phyloP scores from a whole-genome alignment of 1,140 invertebrate species.

The Adoxophyes honmai region DNA sequence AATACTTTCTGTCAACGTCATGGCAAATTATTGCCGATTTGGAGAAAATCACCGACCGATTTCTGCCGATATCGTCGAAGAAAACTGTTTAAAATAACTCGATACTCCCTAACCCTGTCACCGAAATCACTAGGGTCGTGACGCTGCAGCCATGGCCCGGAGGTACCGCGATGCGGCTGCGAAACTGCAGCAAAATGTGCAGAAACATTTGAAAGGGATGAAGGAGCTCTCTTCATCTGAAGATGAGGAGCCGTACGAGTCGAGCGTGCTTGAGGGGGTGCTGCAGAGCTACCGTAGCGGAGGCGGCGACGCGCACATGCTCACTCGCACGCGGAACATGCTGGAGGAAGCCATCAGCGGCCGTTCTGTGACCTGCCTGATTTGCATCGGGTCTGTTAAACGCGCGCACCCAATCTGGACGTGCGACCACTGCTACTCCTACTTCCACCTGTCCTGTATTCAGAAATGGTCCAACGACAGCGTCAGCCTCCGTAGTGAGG shows the following conservation, averaged over 20 bases:
- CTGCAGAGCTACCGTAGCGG: conserved; percentile 59
- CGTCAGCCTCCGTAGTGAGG: conserved; percentile 82
- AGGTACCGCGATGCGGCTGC: conserved; percentile 63
- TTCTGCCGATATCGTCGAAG: background rate
- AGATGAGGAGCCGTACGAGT: conserved; percentile 63
- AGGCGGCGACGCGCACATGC: conserved; percentile 50
- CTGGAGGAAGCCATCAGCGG: conserved; percentile 87
- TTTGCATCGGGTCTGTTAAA: conserved; percentile 94
- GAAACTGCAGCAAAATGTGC: conserved; percentile 63
- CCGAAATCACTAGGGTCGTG: background rate
- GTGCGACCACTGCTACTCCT: conserved; percentile 87
- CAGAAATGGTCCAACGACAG: conserved; percentile 96
- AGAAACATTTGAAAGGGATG: conserved; percentile 62
- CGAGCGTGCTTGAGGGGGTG: conserved; percentile 52
- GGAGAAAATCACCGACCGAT: conserved; percentile 9
- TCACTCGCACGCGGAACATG: conserved; percentile 80
- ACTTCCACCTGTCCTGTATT: conserved; percentile 93
- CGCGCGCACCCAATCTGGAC: conserved; percentile 91
- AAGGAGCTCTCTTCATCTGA: conserved; percentile 64
- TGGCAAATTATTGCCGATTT: conserved; percentile 1
- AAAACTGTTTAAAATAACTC: background rate
- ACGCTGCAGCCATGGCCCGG: conserved; percentile 42
- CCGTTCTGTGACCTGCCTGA: conserved; percentile 90
- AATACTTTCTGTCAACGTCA: conserved; percentile 13
- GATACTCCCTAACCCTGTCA: background rate